These are phyloP conservation scores for Callithrix jacchus DNA, from an alignment of 2,113 vertebrate genomes.

Conservation along the genomic window DNA sequence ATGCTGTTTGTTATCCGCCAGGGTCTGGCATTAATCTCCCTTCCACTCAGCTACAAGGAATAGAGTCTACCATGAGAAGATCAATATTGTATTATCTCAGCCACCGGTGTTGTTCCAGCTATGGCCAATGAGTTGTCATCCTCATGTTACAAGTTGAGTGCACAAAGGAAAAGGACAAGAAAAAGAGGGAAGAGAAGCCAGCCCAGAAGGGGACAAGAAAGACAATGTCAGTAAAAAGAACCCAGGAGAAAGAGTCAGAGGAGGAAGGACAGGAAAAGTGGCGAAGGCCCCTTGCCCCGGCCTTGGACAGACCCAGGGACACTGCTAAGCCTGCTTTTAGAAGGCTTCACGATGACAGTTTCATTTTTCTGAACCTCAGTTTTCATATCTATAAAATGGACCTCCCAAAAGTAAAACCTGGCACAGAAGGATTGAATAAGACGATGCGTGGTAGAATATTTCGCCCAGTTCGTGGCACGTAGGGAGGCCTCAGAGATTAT, in stretches of 20 bases:
- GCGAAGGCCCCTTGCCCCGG: not conserved
- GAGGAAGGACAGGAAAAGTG: not conserved
- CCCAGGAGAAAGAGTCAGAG: not conserved
- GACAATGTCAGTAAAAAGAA: not conserved
- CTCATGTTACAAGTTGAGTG: not conserved
- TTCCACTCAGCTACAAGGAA: not conserved
- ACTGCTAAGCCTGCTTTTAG: not conserved
- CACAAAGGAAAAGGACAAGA: too few species aligned
- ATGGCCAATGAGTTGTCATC: not conserved
- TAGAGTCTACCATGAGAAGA: not conserved
- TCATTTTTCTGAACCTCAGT: not conserved
- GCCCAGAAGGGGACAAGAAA: not conserved
- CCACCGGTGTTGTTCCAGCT: not conserved
- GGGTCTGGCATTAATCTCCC: not conserved
- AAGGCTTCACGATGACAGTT: not conserved
- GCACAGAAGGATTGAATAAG: not conserved
- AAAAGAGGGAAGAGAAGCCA: not conserved
- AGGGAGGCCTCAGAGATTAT: not conserved
- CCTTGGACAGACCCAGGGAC: not conserved
- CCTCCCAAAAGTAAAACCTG: not conserved
- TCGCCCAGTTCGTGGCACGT: not conserved
- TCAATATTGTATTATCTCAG: not conserved
- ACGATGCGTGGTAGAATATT: fast-evolving
- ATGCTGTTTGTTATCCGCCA: not conserved
- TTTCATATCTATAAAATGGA: not conserved